These are phyloP conservation scores for Diabrotica virgifera DNA, from an alignment of 1,140 invertebrate genomes.

Conservation along the genomic window DNA sequence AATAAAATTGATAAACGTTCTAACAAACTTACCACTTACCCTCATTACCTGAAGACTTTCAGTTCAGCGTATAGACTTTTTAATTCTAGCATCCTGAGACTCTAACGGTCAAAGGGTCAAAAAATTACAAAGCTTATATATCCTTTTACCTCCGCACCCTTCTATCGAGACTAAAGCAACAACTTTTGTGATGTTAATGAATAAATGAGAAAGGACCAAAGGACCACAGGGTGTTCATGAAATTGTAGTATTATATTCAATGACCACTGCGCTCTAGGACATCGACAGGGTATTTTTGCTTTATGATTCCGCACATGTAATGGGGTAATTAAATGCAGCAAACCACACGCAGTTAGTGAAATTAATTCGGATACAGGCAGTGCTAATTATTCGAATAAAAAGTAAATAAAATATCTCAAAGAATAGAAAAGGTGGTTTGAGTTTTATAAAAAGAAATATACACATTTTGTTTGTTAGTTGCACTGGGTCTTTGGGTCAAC, in stretches of 20 bases:
- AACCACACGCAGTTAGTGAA: constrained; percentile 9
- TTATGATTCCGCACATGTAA: neutral
- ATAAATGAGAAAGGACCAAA: neutral
- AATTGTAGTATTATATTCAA: neutral
- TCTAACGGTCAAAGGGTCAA: constrained; percentile 2
- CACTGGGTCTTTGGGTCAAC: too few relatives aligned
- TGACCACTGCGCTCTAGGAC: neutral
- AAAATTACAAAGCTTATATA: neutral
- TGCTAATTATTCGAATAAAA: neutral
- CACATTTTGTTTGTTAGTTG: too few relatives aligned
- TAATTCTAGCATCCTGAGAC: neutral
- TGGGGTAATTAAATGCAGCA: neutral
- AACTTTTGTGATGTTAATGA: neutral
- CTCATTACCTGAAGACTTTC: too few relatives aligned
- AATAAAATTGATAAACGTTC: too few relatives aligned
- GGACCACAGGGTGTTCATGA: neutral
- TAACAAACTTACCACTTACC: too few relatives aligned
- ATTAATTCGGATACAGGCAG: neutral
- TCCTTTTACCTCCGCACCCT: neutral
- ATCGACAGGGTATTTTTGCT: neutral
- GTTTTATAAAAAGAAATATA: too few relatives aligned
- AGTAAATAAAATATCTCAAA: too few relatives aligned
- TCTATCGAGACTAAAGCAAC: neutral
- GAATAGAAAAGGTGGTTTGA: too few relatives aligned
- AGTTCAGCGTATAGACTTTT: too few relatives aligned